Percentiles rank a stretch among this genome's conserved stretches.
These are phyloP conservation scores for Cetonia aurata DNA, from an alignment of 2,888 invertebrate genomes.

Conservation along the genomic window DNA sequence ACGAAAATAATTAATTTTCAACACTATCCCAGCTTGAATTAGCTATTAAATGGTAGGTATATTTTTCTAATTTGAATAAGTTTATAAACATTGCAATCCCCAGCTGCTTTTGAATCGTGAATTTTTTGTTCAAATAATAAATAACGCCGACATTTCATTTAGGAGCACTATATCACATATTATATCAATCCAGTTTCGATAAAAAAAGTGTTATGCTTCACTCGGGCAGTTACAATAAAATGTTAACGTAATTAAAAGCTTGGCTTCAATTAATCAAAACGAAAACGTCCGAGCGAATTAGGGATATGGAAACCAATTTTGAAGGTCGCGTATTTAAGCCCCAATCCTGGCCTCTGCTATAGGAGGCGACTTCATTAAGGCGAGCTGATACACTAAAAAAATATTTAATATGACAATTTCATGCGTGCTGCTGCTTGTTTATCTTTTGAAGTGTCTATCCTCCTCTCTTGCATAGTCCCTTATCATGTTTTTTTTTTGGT, in stretches of 20 bases:
- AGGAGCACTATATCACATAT: too few relatives aligned
- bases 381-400: constrained; percentile 41
- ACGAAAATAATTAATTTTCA: too few relatives aligned
- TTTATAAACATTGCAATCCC: too few relatives aligned
- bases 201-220: too few relatives aligned
- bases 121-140: too few relatives aligned
- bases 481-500: constrained; percentile 26
- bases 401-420: constrained; percentile 42
- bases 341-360: constrained; percentile 40
- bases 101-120: too few relatives aligned
- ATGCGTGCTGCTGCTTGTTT: constrained; percentile 36
- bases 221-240: neutral
- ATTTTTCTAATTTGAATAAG: too few relatives aligned
- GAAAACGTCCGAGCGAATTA: neutral
- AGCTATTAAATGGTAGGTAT: too few relatives aligned
- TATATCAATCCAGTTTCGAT: too few relatives aligned
- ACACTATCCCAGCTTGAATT: too few relatives aligned
- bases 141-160: too few relatives aligned
- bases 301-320: constrained; percentile 22
- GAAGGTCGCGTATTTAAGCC: constrained; percentile 38
- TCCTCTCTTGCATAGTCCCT: constrained; percentile 11
- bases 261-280: constrained; percentile 20
- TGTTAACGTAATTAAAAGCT: constrained; percentile 1
- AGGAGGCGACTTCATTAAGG: constrained; percentile 34
- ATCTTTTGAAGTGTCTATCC: constrained; percentile 14